Evolutionary conservation across 2,888 invertebrate species (phyloP).

Genomic region (Phaonia tiefii): DNA sequence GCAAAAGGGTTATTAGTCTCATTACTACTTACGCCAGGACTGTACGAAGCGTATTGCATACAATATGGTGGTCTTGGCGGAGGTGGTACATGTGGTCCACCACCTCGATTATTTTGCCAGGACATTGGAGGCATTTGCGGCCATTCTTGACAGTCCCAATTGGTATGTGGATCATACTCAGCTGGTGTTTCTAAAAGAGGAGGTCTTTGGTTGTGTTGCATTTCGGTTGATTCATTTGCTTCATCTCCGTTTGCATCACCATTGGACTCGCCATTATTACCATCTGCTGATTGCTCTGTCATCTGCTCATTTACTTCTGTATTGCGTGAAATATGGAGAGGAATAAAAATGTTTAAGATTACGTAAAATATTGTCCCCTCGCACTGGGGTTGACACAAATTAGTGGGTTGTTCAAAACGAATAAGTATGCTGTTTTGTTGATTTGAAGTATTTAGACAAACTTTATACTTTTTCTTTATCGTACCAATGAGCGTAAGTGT

Average conservation of each 20-base stretch:
- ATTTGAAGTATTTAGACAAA: too few relatives aligned
- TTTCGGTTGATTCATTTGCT: constrained; percentile 24
- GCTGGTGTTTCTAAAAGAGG: constrained; percentile 76
- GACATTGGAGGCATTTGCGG: constrained; percentile 72
- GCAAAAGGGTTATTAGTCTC: constrained; percentile 51
- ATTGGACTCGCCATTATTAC: constrained; percentile 61
- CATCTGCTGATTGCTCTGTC: constrained; percentile 67
- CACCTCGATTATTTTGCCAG: constrained; percentile 70
- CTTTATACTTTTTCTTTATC: too few relatives aligned
- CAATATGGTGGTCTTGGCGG: constrained; percentile 72
- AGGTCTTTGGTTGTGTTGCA: constrained; percentile 67
- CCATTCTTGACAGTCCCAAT: constrained; percentile 74
- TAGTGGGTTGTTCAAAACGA: constrained; percentile 58
- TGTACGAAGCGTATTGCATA: constrained; percentile 64
- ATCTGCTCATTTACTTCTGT: constrained; percentile 64
- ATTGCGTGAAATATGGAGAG: constrained; percentile 8
- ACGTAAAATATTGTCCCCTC: constrained; percentile 4
- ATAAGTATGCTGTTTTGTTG: neutral
- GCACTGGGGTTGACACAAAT: neutral
- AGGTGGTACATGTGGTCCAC: constrained; percentile 66
- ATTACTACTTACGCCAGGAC: constrained; percentile 26
- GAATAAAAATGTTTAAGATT: constrained; percentile 50
- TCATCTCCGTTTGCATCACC: constrained; percentile 55
- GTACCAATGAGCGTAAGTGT: too few relatives aligned
- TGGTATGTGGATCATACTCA: constrained; percentile 71